Conservation (phyloP, 2,797 vertebrate species). For the Smutsia temminckii region DNA sequence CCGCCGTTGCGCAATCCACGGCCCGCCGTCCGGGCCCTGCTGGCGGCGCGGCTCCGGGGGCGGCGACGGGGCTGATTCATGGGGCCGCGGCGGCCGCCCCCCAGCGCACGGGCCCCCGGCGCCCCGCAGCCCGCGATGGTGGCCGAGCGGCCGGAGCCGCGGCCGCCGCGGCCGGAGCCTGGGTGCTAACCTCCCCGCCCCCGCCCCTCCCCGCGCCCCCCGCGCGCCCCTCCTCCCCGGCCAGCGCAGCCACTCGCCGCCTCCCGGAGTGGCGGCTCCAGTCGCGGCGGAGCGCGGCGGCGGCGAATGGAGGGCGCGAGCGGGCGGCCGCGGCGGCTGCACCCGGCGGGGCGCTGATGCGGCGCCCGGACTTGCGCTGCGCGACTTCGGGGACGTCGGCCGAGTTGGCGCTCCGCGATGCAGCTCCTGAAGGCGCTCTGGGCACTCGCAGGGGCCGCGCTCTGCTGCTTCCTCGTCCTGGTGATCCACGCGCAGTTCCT, state of each 20-base stretch:
- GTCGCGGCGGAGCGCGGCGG: constrained; percentile 70
- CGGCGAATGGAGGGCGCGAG: constrained; percentile 67
- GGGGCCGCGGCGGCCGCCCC: constrained; percentile 80
- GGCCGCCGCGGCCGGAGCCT: constrained; percentile 79
- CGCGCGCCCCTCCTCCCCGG: constrained; percentile 61
- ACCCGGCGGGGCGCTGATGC: constrained; percentile 76
- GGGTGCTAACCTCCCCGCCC: constrained; percentile 61
- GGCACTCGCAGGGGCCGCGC: constrained; percentile 96
- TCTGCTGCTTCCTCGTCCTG: constrained; percentile 97
- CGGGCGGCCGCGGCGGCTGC: constrained; percentile 71
- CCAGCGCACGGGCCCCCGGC: no score
- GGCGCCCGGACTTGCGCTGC: constrained; percentile 82
- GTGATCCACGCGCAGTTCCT: constrained; percentile 96
- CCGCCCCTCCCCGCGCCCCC: constrained; percentile 5
- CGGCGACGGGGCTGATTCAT: constrained; percentile 84
- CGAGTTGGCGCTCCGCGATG: constrained; percentile 93
- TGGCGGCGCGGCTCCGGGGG: constrained; percentile 63
- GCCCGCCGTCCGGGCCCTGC: constrained; percentile 61
- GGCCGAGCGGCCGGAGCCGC: constrained; percentile 73
- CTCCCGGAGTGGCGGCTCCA: constrained; percentile 77
- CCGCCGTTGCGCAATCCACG: constrained; percentile 72
- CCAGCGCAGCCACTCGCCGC: constrained; percentile 79
- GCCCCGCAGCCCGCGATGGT: constrained; percentile 80
- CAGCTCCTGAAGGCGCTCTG: constrained; percentile 97
- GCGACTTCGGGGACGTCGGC: constrained; percentile 86